Percentiles rank a stretch among this genome's conserved stretches.
phyloP scores from a whole-genome alignment of 1,140 invertebrate species.

The Theocolax elegans region DNA sequence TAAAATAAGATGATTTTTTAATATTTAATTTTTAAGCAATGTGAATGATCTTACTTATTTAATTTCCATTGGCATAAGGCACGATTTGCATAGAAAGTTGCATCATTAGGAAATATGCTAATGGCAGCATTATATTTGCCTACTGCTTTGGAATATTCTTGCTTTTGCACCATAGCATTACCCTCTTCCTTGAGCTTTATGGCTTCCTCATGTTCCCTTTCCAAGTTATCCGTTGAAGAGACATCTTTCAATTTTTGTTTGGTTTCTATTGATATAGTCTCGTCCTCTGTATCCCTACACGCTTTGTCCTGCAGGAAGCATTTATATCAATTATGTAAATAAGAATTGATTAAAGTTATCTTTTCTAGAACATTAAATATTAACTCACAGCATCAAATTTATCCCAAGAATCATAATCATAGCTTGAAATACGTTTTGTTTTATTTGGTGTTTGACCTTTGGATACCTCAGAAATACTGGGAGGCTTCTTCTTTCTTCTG shows the following conservation, averaged over 20 bases:
- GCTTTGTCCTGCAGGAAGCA: slow-evolving; percentile 72
- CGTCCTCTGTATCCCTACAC: slow-evolving; percentile 75
- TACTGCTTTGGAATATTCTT: slow-evolving; percentile 84
- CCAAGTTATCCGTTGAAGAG: slow-evolving; percentile 72
- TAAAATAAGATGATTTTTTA: no score
- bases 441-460: slow-evolving; percentile 44
- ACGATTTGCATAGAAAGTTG: slow-evolving; percentile 87
- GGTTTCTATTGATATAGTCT: slow-evolving; percentile 66
- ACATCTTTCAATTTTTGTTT: slow-evolving; percentile 69
- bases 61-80: slow-evolving; percentile 88
- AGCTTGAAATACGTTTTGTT: slow-evolving; percentile 65
- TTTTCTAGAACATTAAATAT: slow-evolving; percentile 17
- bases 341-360: not conserved
- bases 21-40: no score
- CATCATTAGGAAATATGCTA: slow-evolving; percentile 79
- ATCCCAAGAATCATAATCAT: slow-evolving; percentile 82
- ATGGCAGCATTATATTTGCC: slow-evolving; percentile 84
- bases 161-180: slow-evolving; percentile 82
- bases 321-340: slow-evolving; percentile 21
- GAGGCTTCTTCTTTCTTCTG: slow-evolving; percentile 64
- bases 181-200: slow-evolving; percentile 73
- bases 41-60: slow-evolving; percentile 76
- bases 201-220: slow-evolving; percentile 64
- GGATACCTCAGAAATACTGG: slow-evolving; percentile 37
- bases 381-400: slow-evolving; percentile 81